These are phyloP conservation scores for Martes martes DNA, from an alignment of 2,113 vertebrate genomes.

Conservation along the genomic window DNA sequence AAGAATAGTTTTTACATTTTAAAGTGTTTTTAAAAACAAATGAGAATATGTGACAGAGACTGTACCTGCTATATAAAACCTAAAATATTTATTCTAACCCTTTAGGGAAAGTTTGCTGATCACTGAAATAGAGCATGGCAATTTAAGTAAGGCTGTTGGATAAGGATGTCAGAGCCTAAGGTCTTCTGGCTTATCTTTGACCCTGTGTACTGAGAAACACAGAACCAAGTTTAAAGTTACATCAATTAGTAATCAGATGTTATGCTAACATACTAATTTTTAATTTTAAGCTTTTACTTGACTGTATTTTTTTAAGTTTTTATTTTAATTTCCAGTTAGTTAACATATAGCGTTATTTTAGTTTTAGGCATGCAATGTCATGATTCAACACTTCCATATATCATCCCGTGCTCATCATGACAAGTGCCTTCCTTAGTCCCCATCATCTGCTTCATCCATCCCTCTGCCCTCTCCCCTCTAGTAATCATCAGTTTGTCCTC, in stretches of 20 bases:
- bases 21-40: neutral
- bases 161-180: neutral
- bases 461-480: neutral
- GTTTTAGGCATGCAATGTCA: neutral
- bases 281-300: neutral
- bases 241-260: neutral
- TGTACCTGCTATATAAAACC: neutral
- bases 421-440: neutral
- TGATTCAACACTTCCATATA: neutral
- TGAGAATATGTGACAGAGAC: neutral
- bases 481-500: neutral
- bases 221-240: neutral
- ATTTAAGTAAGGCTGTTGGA: neutral
- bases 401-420: neutral
- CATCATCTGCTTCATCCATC: neutral
- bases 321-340: neutral
- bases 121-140: neutral
- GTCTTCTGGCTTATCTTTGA: neutral
- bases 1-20: neutral
- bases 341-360: neutral
- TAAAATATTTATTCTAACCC: neutral
- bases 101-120: neutral
- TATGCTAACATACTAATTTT: neutral
- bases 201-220: neutral
- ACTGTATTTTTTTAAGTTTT: neutral